Base-by-base conservation (phyloP, 2,113 vertebrate species). In the Dascyllus trimaculatus region DNA sequence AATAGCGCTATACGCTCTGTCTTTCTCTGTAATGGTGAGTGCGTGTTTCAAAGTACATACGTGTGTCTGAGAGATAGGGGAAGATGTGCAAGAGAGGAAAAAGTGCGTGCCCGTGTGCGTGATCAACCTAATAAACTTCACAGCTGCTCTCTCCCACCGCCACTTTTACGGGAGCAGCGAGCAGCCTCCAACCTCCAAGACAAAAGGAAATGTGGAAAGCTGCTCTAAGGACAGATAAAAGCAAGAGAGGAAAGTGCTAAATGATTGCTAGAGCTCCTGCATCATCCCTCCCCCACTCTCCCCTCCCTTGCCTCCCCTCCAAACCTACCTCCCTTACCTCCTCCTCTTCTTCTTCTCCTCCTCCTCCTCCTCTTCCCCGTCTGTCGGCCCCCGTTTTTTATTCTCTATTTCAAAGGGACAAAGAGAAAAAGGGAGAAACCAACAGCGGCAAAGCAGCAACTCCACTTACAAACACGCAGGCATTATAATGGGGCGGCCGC, bases 191-290 rank as follows among this genome's bases (percentile, higher is more conserved):
- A 81, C 85, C 80, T 81, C 78, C 8, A 65, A 90, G 87, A 92
- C 90, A 90, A 91, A 93, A 87, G 88, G 82, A 91, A 90, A 90
- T 74, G 78, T 81, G 84, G 90, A 93, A 90, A 91, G 81, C 89
- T 58, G 87, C 89, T 92, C 82, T 84, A 63, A 91, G 87, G 86
- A 88, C 49, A 74, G 85, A 92, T 89, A 81, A 90, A 92, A 92
- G 93, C 81, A 72, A 48, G 74, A 84, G 75, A 85, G 81, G 67
- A 71, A 82, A 88, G 85, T 78, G 86, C 84, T 91, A 88, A 86
- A 88, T 91, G 93, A 93, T 93, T 92, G 88, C 87, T 86, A 52
- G 61, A 86, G 78, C 85, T 72, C 53, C 73, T 71, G 56, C 71
- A 65, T 40, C 51, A 26, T 4, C 49, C 63, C 32, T 61, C 24